Evolutionary conservation across 2,113 vertebrate genomes (phyloP).

Genomic region (Beaufortia kweichowensis): DNA sequence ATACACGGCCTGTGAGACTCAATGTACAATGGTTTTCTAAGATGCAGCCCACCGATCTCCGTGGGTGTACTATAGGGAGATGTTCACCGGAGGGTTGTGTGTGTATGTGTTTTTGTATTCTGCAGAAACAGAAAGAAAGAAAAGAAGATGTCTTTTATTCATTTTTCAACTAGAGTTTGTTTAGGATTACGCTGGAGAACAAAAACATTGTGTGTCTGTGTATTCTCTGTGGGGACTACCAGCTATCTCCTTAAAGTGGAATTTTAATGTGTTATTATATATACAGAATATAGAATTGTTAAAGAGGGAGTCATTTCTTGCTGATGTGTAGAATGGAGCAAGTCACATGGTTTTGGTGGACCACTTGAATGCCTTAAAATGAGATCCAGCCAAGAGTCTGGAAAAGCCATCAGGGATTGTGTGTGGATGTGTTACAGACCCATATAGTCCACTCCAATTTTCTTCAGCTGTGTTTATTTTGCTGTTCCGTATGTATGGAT

Average conservation of each 20-base stretch:
- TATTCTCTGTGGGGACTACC: background rate
- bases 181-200: background rate
- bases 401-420: slow-evolving; percentile 40
- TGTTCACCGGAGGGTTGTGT: slow-evolving; percentile 44
- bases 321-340: slow-evolving; percentile 50
- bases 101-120: slow-evolving; percentile 50
- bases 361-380: slow-evolving; percentile 29
- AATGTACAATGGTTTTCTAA: slow-evolving; percentile 44
- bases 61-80: slow-evolving; percentile 47
- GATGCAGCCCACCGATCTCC: slow-evolving; percentile 51
- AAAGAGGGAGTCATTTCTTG: slow-evolving; percentile 34
- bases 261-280: slow-evolving; percentile 22
- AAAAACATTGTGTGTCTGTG: background rate
- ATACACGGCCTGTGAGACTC: slow-evolving; percentile 48
- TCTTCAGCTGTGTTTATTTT: slow-evolving; percentile 35
- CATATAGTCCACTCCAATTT: slow-evolving; percentile 65
- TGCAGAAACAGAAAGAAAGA: background rate
- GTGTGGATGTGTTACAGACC: slow-evolving; percentile 35
- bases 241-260: background rate
- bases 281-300: slow-evolving; percentile 25
- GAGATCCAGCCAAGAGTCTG: slow-evolving; percentile 16
- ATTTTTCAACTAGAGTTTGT: slow-evolving; percentile 4
- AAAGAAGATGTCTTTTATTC: background rate
- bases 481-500: background rate
- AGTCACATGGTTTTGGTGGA: slow-evolving; percentile 50